Conservation (phyloP, 2,113 vertebrate species). For the Indicator maculatus region DNA sequence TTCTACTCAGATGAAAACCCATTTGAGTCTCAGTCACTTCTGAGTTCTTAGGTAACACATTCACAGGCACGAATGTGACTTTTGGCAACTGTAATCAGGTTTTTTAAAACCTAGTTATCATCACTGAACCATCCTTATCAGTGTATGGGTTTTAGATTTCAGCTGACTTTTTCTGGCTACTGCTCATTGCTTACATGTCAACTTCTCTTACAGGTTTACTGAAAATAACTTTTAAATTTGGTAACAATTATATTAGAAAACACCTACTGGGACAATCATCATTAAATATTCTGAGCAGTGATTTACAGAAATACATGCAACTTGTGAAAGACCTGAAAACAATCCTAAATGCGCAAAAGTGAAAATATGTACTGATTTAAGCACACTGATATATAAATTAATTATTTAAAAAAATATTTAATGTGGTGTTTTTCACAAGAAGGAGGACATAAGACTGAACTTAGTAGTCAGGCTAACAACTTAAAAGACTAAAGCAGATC, state of each 20-base stretch:
- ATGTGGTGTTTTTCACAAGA: neutral
- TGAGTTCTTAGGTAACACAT: neutral
- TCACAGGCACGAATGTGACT: constrained; percentile 1
- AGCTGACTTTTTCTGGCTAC: neutral
- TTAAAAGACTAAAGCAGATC: neutral
- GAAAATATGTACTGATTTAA: neutral
- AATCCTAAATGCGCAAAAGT: neutral
- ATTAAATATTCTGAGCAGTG: neutral
- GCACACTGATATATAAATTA: neutral
- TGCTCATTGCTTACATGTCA: neutral
- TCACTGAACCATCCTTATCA: neutral
- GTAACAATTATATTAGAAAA: neutral
- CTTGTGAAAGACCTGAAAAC: neutral
- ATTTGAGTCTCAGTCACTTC: neutral
- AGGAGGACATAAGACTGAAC: neutral
- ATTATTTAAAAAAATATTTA: neutral
- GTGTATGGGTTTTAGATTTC: neutral
- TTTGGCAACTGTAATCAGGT: neutral
- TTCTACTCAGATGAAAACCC: neutral
- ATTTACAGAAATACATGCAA: neutral
- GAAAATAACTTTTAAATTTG: neutral
- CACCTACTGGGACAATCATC: neutral
- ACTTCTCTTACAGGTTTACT: neutral
- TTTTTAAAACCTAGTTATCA: neutral
- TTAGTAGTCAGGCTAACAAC: neutral